phyloP scores from a whole-genome alignment of 1,140 invertebrate species.

The Trissolcus basalis region DNA sequence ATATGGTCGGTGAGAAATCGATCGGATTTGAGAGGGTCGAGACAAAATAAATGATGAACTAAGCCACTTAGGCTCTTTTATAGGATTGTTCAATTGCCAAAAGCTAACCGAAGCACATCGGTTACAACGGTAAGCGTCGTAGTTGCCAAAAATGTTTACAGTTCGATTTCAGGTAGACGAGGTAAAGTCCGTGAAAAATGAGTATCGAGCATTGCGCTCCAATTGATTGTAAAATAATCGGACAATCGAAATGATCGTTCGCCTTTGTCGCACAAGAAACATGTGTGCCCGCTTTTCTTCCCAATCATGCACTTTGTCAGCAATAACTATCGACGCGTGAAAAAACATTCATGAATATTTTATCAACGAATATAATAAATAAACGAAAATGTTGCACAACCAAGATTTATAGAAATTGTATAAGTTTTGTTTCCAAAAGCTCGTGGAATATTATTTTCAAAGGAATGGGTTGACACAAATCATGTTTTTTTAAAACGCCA shows the following conservation, averaged over 20 bases:
- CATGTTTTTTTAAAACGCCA: slow-evolving; percentile 16
- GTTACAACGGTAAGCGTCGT: slow-evolving; percentile 45
- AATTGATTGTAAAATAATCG: slow-evolving; percentile 29
- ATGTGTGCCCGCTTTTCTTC: too few relatives aligned
- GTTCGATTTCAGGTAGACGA: slow-evolving; percentile 33
- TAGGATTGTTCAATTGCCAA: slow-evolving; percentile 51
- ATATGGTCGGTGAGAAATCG: slow-evolving; percentile 17
- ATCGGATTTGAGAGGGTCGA: slow-evolving; percentile 4
- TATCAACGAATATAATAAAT: too few relatives aligned
- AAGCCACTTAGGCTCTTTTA: slow-evolving; percentile 51
- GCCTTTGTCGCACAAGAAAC: too few relatives aligned
- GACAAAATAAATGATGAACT: slow-evolving; percentile 49
- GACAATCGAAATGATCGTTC: too few relatives aligned
- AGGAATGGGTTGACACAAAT: too few relatives aligned
- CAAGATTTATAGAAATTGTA: too few relatives aligned
- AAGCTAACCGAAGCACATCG: slow-evolving; percentile 53
- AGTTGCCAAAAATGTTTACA: slow-evolving; percentile 52
- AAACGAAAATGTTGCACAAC: too few relatives aligned
- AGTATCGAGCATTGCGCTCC: slow-evolving; percentile 31
- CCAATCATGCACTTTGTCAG: too few relatives aligned
- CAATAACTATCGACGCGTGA: too few relatives aligned
- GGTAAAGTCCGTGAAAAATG: slow-evolving; percentile 30
- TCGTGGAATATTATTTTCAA: too few relatives aligned
- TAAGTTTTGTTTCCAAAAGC: too few relatives aligned
- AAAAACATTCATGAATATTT: too few relatives aligned